Conservation (phyloP, 2,888 invertebrate species). For the Heliconius sara region DNA sequence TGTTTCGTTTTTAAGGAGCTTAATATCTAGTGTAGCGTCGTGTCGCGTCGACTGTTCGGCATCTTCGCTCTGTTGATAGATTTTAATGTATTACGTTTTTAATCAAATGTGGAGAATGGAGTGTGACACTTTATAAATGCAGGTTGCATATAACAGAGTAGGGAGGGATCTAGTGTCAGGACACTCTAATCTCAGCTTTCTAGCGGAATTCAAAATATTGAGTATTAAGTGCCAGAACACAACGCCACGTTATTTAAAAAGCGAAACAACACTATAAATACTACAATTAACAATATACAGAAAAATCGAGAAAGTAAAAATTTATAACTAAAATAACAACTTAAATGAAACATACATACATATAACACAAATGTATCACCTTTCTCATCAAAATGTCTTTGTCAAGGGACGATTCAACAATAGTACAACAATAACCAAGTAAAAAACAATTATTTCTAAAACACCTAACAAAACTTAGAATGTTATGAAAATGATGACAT, state of each 20-base stretch:
- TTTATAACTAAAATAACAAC: too few species aligned
- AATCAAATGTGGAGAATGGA: too few species aligned
- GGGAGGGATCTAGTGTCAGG: background rate
- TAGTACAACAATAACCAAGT: background rate
- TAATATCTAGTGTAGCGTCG: constrained; percentile 13
- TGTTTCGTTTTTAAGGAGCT: constrained; percentile 39
- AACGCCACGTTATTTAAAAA: background rate
- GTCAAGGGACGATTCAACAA: background rate
- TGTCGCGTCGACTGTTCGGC: background rate
- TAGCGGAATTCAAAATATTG: background rate
- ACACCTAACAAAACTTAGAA: background rate
- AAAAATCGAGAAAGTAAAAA: too few species aligned
- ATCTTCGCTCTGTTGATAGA: background rate
- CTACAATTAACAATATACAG: too few species aligned
- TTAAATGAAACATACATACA: too few species aligned
- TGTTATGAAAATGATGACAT: constrained; percentile 1
- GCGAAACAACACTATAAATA: too few species aligned
- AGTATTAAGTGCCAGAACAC: background rate
- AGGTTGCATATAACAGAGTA: background rate
- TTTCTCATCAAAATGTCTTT: background rate
- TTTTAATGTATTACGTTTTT: background rate
- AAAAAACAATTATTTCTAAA: background rate
- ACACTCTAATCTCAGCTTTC: background rate
- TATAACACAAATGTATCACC: too few species aligned
- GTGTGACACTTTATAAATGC: background rate